Evolutionary conservation across 2,888 invertebrate genomes (phyloP).

Genomic region (Crepidodera aurea): DNA sequence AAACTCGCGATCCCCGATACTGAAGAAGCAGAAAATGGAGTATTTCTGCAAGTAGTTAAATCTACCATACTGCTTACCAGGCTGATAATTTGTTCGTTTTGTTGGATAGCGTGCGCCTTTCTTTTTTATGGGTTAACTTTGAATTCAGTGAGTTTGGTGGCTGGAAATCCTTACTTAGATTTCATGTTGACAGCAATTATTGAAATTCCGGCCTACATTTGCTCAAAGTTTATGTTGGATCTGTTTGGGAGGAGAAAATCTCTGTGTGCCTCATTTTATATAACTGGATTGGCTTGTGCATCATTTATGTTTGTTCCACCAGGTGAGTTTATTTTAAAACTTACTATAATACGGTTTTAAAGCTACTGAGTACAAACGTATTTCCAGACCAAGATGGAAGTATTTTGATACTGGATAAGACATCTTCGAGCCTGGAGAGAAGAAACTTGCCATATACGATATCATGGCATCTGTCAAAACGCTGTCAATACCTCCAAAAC

Average conservation of each 20-base stretch:
- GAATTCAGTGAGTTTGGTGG: conserved; percentile 77
- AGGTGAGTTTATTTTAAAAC: conserved; percentile 59
- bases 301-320: conserved; percentile 67
- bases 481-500: no score
- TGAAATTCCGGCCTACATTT: conserved; percentile 77
- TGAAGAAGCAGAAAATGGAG: not conserved
- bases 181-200: conserved; percentile 74
- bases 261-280: conserved; percentile 68
- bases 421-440: no score
- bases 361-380: no score
- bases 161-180: conserved; percentile 79
- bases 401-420: no score
- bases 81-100: conserved; percentile 73
- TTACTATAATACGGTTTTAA: no score
- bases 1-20: conserved; percentile 42
- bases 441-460: no score
- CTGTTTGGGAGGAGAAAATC: conserved; percentile 71
- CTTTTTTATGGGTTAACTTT: conserved; percentile 83
- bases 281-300: conserved; percentile 70
- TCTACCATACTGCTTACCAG: conserved; percentile 63
- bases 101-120: conserved; percentile 82
- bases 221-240: conserved; percentile 71
- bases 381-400: no score
- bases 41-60: conserved; percentile 61
- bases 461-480: no score